Conservation (phyloP, 92 coral and sea anemone species). For the Anthopleura xanthogrammica region DNA sequence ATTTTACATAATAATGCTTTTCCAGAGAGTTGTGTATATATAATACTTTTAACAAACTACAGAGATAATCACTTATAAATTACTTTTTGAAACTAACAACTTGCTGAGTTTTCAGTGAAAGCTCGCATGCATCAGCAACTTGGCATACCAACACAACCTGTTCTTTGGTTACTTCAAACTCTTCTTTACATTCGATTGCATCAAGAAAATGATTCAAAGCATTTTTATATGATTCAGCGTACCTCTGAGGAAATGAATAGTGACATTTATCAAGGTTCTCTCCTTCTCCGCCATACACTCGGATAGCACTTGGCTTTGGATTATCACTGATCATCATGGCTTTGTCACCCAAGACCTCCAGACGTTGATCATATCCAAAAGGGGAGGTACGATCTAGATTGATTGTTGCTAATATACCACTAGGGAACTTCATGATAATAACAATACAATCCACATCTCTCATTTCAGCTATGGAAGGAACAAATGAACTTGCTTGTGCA, state of each 20-base stretch:
- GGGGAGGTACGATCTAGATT: slow-evolving; percentile 76
- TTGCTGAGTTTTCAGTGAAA: slow-evolving; percentile 58
- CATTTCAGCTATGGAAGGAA: slow-evolving; percentile 55
- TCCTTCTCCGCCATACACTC: slow-evolving; percentile 43
- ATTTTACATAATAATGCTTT: too few species aligned
- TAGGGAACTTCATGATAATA: slow-evolving; percentile 83
- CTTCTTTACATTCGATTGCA: slow-evolving; percentile 60
- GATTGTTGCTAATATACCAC: slow-evolving; percentile 77
- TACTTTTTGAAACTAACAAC: slow-evolving; percentile 45
- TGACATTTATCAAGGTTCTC: slow-evolving; percentile 31
- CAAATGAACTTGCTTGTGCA: slow-evolving; percentile 78
- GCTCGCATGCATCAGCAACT: slow-evolving; percentile 76
- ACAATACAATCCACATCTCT: slow-evolving; percentile 85
- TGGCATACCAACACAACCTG: slow-evolving; percentile 57
- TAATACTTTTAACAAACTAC: too few species aligned
- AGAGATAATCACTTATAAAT: not conserved
- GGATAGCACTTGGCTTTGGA: slow-evolving; percentile 48
- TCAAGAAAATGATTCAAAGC: slow-evolving; percentile 66
- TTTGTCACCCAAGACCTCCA: slow-evolving; percentile 85
- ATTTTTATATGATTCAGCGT: slow-evolving; percentile 50
- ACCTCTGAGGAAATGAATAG: slow-evolving; percentile 61
- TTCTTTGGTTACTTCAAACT: slow-evolving; percentile 46
- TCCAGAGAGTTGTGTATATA: too few species aligned
- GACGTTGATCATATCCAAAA: slow-evolving; percentile 87
- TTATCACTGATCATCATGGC: slow-evolving; percentile 85